Evolutionary conservation across 2,113 vertebrate species (phyloP), one percentile per base, ranked within the genome.

Genomic region (Barbus barbus): DNA sequence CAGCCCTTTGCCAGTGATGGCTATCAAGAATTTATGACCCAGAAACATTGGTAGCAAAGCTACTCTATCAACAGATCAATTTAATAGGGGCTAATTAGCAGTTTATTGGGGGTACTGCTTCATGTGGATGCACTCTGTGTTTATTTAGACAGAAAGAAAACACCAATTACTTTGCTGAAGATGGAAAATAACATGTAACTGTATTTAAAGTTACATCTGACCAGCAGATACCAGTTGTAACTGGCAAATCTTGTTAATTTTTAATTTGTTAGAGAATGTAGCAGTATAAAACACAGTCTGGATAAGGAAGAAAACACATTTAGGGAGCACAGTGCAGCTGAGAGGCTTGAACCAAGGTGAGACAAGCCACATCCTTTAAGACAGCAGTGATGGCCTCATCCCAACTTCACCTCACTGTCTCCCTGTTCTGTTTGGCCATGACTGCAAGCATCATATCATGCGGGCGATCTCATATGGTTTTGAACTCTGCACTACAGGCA

Each of bases 351-450:
- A 14, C 14, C 28, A 33, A 79, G 75, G 18, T n/a, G 14, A 1
- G 56, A 44, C 6, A 58, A 75, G 4, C 31, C 63, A 72, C 36
- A 18, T 78, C 11, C 71, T 44, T 48, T 3, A 74, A 82, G 41
- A 83, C 44, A 69, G 26, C 11, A 38, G 28, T 65, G 22, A 88
- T 88, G 87, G 12, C 81, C 38, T 84, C 78, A 31, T 84, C 87
- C 56, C 51, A 85, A 12, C 60, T 86, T 26, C 84, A 73, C 33
- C 71, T 88, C 51, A 58, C 81, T 48, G 38, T 84, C 2, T 24
- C 51, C 20, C 26, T 88, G 48, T 61, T 86, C 77, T 86, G 78
- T 38, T 65, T 86, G 78, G 63, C 76, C 48, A 76, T 76, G 46
- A 69, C 78, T 12, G 51, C 83, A 22, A 65, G 84, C 20, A 69